Evolutionary conservation across 2,113 vertebrate species (phyloP).

Genomic region (Plestiodon gilberti): DNA sequence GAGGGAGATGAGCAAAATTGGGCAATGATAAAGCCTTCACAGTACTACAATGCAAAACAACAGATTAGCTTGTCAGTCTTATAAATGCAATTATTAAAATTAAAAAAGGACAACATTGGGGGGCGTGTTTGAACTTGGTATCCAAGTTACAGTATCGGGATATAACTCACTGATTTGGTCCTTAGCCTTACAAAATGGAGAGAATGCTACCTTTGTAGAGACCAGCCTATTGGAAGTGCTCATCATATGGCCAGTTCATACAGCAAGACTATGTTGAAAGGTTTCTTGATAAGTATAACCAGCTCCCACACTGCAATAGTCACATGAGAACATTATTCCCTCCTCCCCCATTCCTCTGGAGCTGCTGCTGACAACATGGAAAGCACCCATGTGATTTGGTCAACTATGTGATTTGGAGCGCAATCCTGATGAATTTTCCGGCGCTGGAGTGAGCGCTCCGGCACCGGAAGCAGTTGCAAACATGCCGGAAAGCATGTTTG

Average conservation of each 20-base stretch:
- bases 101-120: rapidly evolving
- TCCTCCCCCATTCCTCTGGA: too few species aligned
- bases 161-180: neutral
- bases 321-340: neutral
- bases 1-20: slow-evolving; percentile 23
- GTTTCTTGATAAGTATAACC: too few species aligned
- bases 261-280: neutral
- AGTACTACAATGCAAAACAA: rapidly evolving
- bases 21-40: slow-evolving; percentile 28
- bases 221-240: neutral
- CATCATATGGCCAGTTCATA: neutral
- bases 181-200: neutral
- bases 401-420: neutral
- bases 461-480: too few species aligned
- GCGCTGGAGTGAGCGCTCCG: too few species aligned
- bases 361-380: neutral
- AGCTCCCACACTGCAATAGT: neutral
- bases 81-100: neutral
- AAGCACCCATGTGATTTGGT: neutral
- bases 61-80: slow-evolving; percentile 5
- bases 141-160: neutral
- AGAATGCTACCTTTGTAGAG: neutral
- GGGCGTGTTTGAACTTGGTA: rapidly evolving
- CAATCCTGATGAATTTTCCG: too few species aligned
- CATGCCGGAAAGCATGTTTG: too few species aligned